Percentiles rank a stretch among this genome's conserved stretches.
phyloP scores from a whole-genome alignment of 2,888 invertebrate species.

The Cheilosia pagana region DNA sequence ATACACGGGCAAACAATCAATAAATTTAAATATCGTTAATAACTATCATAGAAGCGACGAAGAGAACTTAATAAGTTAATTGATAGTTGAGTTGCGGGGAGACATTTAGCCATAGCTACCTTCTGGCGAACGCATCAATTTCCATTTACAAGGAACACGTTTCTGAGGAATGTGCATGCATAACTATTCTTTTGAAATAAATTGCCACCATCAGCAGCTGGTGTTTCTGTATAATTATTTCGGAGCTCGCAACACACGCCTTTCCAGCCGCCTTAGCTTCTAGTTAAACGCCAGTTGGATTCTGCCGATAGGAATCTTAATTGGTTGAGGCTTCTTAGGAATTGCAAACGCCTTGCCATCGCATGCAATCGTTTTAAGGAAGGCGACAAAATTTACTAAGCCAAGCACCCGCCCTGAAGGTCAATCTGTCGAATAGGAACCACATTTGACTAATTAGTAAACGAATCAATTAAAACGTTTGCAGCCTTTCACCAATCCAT shows the following conservation, averaged over 20 bases:
- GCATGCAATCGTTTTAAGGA: background rate
- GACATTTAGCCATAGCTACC: slow-evolving; percentile 24
- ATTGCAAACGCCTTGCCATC: slow-evolving; percentile 27
- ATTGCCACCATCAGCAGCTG: slow-evolving; percentile 26
- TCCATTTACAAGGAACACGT: slow-evolving; percentile 46
- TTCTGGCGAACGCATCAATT: slow-evolving; percentile 45
- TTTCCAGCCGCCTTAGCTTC: slow-evolving; percentile 22
- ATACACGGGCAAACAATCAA: slow-evolving; percentile 36
- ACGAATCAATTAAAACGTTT: slow-evolving; percentile 39
- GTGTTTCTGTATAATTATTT: slow-evolving; percentile 49
- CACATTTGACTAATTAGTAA: slow-evolving; percentile 24
- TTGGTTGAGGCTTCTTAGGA: slow-evolving; percentile 21
- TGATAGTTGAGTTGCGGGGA: slow-evolving; percentile 6
- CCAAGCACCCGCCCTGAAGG: slow-evolving; percentile 27
- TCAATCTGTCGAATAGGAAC: slow-evolving; percentile 6
- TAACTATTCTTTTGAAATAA: slow-evolving; percentile 26
- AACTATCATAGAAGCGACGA: background rate
- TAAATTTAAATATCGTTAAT: slow-evolving; percentile 63
- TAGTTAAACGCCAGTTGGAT: slow-evolving; percentile 8
- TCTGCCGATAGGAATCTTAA: slow-evolving; percentile 34
- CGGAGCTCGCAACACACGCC: slow-evolving; percentile 40
- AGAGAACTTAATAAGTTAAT: slow-evolving; percentile 41
- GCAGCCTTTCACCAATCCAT: slow-evolving; percentile 49
- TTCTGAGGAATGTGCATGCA: slow-evolving; percentile 21
- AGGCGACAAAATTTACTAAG: no score